Base-by-base conservation (phyloP, 2,113 vertebrate species). In the Nanorana parkeri region DNA sequence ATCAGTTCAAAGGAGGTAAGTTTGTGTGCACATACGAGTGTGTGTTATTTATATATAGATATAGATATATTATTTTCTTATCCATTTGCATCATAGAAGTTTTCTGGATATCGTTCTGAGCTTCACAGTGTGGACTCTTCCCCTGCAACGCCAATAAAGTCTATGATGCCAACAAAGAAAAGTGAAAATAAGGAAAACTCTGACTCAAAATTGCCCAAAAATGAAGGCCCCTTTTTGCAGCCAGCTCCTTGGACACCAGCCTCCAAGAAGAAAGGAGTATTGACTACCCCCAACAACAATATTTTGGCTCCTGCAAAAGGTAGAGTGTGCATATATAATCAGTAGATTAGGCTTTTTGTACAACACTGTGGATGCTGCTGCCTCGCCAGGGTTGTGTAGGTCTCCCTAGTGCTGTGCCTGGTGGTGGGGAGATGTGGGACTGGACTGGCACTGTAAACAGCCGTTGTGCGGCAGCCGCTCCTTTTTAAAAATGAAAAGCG, bases 101-200 rank as follows among this genome's bases (percentile, higher is more conserved):
- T 83, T 84, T 84, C 58, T 0, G 87, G 84, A 63, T 80, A 58
- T 21, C 85, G 83, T 60, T 19, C 32, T 21, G 80, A 87, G 17
- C 64, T 77, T 77, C 84, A 85, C 68, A 82, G 56, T 85, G 75
- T 0, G 0, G 89, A 88, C 72, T 89, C 87, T 83, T 86, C 87
- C 51, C 61, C 89, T 72, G 80, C 88, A 84, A 87, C 86, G 85
- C 89, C 92, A 64, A 64, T 84, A 68, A 86, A 85, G 78, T 85
- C 76, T 47, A 90, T 89, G 85, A 87, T 86, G 82, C 80, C 85
- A 80, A 86, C 90, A 64, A 88, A 87, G 81, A 87, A 88, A 75
- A 79, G 23, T 36, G 89, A 94, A 87, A 93, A 96, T 91, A 96
- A 97, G 91, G 96, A 97, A 82, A 96, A 98, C 77, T 65, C 86